A percentile compares a stretch with the other conserved stretches of the same genome.
These are phyloP conservation scores for Cephus sareptanus DNA, from an alignment of 2,888 invertebrate species.

Conservation along the genomic window DNA sequence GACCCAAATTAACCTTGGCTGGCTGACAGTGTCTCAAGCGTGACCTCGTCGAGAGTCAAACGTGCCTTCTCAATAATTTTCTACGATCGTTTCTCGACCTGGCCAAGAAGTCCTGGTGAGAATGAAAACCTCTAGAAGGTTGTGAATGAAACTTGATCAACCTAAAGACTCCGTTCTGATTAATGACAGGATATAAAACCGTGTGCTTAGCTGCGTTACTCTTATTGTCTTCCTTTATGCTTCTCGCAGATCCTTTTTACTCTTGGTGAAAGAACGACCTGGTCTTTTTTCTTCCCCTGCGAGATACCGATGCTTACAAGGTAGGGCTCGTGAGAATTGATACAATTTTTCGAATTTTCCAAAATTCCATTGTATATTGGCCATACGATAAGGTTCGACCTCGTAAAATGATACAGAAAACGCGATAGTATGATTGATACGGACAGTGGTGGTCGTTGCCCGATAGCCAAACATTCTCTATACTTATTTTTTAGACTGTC, in stretches of 20 bases:
- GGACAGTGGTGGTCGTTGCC: not conserved
- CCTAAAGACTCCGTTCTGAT: not conserved
- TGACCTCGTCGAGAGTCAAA: not conserved
- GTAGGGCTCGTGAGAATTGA: not conserved
- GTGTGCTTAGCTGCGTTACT: not conserved
- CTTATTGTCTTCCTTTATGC: not conserved
- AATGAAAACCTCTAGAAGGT: not conserved
- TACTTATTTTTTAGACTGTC: not conserved
- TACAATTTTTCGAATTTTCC: not conserved
- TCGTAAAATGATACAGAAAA: not conserved
- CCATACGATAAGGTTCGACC: not conserved
- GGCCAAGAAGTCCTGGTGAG: not conserved
- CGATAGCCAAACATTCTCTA: not conserved
- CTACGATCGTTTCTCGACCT: not conserved
- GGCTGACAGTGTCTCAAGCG: not conserved
- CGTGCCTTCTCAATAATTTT: not conserved
- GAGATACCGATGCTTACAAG: not conserved
- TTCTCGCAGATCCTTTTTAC: not conserved
- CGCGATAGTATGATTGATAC: not conserved
- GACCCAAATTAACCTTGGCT: conserved; percentile 34
- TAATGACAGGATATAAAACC: not conserved
- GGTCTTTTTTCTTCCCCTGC: not conserved
- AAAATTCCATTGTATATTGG: not conserved
- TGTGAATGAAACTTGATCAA: not conserved
- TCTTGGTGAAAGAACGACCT: not conserved